phyloP scores from a whole-genome alignment of 2,888 invertebrate species.

The Gastracanthus pulcherrimus region DNA sequence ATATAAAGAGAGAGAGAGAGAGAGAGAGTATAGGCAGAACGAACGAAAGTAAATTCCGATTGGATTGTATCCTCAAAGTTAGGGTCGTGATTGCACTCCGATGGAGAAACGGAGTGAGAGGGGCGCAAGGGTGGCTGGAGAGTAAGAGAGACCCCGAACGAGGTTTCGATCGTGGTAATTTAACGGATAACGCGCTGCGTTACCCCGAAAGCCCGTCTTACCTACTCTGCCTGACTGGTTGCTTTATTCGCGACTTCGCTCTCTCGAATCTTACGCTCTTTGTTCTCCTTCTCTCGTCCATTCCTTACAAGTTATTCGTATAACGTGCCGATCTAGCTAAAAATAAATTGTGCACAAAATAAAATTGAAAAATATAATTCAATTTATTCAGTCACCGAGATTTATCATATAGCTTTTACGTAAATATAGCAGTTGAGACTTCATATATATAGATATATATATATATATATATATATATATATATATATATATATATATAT shows the following conservation, averaged over 20 bases:
- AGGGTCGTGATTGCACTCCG: slow-evolving; percentile 50
- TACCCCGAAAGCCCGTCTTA: slow-evolving; percentile 9
- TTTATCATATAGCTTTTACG: too few relatives aligned
- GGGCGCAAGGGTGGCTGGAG: background rate
- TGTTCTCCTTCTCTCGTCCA: background rate
- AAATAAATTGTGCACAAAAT: too few relatives aligned
- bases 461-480: too few relatives aligned
- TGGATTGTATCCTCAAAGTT: slow-evolving; percentile 57
- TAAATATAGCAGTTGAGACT: too few relatives aligned
- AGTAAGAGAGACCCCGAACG: slow-evolving; percentile 11
- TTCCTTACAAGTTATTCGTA: background rate
- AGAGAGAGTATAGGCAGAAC: background rate
- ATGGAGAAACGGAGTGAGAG: slow-evolving; percentile 4
- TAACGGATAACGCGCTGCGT: slow-evolving; percentile 50
- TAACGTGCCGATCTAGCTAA: background rate
- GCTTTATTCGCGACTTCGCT: slow-evolving; percentile 29
- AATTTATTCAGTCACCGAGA: too few relatives aligned
- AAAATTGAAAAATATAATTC: too few relatives aligned
- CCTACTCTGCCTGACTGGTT: background rate
- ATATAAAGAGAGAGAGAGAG: background rate
- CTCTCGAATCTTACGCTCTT: background rate
- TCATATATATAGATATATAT: too few relatives aligned
- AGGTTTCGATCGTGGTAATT: slow-evolving; percentile 57
- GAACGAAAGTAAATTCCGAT: slow-evolving; percentile 56
- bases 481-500: too few relatives aligned